These are phyloP conservation scores for Drosophila fungiperda DNA, from an alignment of 2,888 invertebrate species.

Conservation along the genomic window DNA sequence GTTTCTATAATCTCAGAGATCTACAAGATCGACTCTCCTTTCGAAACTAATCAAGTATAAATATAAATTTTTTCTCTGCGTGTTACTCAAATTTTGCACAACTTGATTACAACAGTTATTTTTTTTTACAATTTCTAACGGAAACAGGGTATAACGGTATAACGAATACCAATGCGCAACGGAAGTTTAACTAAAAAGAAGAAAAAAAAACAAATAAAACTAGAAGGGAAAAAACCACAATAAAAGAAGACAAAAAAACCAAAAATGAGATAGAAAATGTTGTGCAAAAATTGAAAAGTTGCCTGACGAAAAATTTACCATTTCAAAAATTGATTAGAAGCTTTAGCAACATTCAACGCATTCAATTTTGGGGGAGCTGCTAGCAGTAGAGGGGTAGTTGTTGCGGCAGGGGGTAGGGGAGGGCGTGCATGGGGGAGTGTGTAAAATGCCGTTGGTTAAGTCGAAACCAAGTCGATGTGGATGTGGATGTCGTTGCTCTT, in stretches of 20 bases:
- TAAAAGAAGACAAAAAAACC: conserved; percentile 27
- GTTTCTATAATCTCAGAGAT: background rate
- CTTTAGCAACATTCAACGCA: conserved; percentile 50
- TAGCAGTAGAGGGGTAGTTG: conserved; percentile 23
- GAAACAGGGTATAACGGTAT: background rate
- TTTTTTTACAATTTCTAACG: background rate
- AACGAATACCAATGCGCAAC: background rate
- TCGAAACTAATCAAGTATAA: background rate
- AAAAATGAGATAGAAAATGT: conserved; percentile 33
- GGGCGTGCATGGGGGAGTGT: background rate
- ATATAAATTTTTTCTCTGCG: background rate
- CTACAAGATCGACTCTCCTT: rapidly evolving
- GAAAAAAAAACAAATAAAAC: background rate
- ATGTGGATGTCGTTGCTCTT: conserved; percentile 45
- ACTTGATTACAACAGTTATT: background rate
- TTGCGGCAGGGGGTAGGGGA: background rate
- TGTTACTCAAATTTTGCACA: background rate
- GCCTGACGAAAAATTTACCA: conserved; percentile 55
- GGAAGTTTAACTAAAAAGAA: conserved; percentile 6
- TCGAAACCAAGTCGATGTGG: conserved; percentile 30
- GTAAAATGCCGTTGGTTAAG: conserved; percentile 28
- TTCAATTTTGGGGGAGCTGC: conserved; percentile 32
- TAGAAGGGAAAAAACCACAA: conserved; percentile 23
- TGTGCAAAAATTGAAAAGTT: conserved; percentile 53
- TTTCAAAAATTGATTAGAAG: conserved; percentile 79